These are phyloP conservation scores for Halcyon chelicuti DNA, from an alignment of 2,797 vertebrate species.

Conservation along the genomic window DNA sequence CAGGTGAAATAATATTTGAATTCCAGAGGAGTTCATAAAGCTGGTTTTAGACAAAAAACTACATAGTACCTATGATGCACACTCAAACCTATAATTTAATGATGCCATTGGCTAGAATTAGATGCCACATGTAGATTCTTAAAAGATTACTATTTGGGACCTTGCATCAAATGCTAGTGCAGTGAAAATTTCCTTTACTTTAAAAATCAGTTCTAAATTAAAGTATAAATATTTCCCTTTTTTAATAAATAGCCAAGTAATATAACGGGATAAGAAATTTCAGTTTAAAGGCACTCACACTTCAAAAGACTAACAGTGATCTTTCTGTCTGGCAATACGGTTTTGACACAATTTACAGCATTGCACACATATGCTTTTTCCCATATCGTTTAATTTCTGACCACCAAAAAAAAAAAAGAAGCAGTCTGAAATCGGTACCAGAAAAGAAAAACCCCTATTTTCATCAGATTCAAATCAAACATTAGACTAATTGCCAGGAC, in stretches of 20 bases:
- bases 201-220: neutral
- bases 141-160: neutral
- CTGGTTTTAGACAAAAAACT: neutral
- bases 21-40: neutral
- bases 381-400: neutral
- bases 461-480: neutral
- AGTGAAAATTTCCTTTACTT: neutral
- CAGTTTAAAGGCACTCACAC: neutral
- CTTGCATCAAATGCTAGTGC: neutral
- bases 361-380: neutral
- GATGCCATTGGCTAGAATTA: neutral
- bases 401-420: neutral
- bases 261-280: neutral
- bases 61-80: neutral
- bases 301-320: neutral
- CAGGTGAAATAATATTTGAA: neutral
- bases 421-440: neutral
- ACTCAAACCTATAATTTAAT: neutral
- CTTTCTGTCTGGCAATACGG: neutral
- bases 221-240: neutral
- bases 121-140: neutral
- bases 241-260: neutral
- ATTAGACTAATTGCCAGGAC: neutral
- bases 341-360: accelerated
- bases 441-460: neutral